Conservation (phyloP, 2,797 vertebrate species). For the Chrysocyon brachyurus region DNA sequence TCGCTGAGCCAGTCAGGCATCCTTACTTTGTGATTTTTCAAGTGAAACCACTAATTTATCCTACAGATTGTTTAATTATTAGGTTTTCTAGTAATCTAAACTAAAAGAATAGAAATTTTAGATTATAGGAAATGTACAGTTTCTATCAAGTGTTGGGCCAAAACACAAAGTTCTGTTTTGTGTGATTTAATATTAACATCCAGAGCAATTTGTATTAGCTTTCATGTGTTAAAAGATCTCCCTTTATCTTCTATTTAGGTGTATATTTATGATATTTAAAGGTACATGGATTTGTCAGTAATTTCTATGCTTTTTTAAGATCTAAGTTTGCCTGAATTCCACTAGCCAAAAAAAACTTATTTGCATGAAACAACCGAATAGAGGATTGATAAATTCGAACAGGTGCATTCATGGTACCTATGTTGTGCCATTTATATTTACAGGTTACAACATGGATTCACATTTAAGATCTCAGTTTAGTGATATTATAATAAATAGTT, state of each 20-base stretch:
- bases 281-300: not conserved
- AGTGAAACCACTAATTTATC: slow-evolving; percentile 31
- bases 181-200: not conserved
- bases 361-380: not conserved
- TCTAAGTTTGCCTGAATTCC: slow-evolving; percentile 30
- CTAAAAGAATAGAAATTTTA: slow-evolving; percentile 57
- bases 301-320: slow-evolving; percentile 43
- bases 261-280: slow-evolving; percentile 2
- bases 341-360: not conserved
- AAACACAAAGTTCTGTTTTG: not conserved
- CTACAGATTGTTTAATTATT: slow-evolving; percentile 64
- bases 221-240: slow-evolving; percentile 20
- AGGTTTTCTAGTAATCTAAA: slow-evolving; percentile 59
- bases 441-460: not conserved
- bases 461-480: not conserved
- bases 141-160: slow-evolving; percentile 15
- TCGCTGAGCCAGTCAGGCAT: too few species aligned
- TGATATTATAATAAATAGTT: not conserved
- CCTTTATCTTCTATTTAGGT: not conserved
- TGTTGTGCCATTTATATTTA: not conserved
- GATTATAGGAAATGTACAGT: slow-evolving; percentile 45
- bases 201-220: not conserved
- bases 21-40: slow-evolving; percentile 27
- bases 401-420: not conserved
- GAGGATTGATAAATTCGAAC: not conserved